phyloP scores from a whole-genome alignment of 2,888 invertebrate species.

The Micoletzkya japonica region DNA sequence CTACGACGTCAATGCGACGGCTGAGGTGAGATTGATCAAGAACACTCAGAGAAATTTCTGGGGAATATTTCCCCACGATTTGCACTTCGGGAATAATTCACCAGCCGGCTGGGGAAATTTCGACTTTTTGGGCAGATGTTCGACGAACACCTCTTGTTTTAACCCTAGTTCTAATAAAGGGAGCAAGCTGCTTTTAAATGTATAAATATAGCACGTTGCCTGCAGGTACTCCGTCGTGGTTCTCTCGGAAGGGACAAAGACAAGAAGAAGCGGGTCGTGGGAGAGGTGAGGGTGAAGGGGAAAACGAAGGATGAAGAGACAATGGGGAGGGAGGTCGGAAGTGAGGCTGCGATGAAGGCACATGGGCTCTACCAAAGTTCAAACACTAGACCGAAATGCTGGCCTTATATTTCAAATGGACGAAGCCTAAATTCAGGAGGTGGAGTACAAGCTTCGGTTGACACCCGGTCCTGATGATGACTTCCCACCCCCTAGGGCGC shows the following conservation, averaged over 20 bases:
- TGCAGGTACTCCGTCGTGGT: constrained; percentile 35
- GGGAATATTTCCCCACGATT: neutral
- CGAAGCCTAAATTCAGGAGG: constrained; percentile 44
- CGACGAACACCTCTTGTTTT: too few species aligned
- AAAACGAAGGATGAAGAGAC: too few species aligned
- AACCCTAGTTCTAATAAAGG: too few species aligned
- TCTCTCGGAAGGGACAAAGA: constrained; percentile 43
- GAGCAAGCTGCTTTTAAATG: neutral
- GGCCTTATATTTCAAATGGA: too few species aligned
- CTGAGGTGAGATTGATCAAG: constrained; percentile 45
- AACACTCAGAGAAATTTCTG: neutral
- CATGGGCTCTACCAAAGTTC: too few species aligned
- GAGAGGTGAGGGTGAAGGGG: too few species aligned
- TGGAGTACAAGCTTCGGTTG: constrained; percentile 57
- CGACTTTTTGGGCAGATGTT: too few species aligned
- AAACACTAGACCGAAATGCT: too few species aligned
- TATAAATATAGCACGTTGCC: neutral
- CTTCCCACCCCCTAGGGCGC: constrained; percentile 25
- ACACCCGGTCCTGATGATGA: constrained; percentile 58
- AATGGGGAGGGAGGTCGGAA: too few species aligned
- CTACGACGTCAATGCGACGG: constrained; percentile 63
- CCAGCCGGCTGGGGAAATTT: too few species aligned
- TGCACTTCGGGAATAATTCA: too few species aligned
- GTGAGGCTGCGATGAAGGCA: too few species aligned
- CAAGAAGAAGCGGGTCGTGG: constrained; percentile 43